Conservation (phyloP, 2,797 vertebrate species). For the Cephalopachus bancanus region DNA sequence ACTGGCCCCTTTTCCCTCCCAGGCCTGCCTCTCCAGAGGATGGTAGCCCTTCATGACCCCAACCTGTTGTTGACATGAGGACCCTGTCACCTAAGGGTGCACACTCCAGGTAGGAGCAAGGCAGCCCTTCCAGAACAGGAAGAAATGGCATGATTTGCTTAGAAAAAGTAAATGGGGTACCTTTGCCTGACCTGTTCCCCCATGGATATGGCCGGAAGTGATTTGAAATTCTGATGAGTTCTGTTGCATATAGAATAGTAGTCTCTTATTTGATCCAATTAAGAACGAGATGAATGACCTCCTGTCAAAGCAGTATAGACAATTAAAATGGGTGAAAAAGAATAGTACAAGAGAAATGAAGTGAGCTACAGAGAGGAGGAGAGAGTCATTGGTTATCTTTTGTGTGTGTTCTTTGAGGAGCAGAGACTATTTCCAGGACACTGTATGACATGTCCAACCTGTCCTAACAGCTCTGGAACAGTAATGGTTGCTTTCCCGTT, state of each 20-base stretch:
- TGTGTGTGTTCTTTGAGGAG: background rate
- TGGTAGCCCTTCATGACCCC: background rate
- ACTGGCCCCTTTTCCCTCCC: background rate
- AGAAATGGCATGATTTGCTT: background rate
- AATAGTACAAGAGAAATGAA: background rate
- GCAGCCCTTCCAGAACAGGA: background rate
- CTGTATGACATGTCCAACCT: accelerated
- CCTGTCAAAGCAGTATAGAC: background rate
- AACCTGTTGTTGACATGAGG: background rate
- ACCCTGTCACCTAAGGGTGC: background rate
- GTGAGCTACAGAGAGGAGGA: background rate
- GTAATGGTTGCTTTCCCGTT: accelerated
- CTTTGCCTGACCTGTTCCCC: background rate
- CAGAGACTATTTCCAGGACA: background rate
- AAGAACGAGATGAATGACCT: background rate
- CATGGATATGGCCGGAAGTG: background rate
- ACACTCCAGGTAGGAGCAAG: background rate
- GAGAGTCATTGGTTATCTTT: background rate
- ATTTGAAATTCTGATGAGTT: background rate
- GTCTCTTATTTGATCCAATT: background rate
- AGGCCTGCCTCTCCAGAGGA: background rate
- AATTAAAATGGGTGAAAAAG: background rate
- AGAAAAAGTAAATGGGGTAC: background rate
- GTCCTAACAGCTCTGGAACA: background rate
- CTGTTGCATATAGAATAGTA: background rate